Base-by-base conservation (phyloP, 2,113 vertebrate genomes). In the Rostratula benghalensis region DNA sequence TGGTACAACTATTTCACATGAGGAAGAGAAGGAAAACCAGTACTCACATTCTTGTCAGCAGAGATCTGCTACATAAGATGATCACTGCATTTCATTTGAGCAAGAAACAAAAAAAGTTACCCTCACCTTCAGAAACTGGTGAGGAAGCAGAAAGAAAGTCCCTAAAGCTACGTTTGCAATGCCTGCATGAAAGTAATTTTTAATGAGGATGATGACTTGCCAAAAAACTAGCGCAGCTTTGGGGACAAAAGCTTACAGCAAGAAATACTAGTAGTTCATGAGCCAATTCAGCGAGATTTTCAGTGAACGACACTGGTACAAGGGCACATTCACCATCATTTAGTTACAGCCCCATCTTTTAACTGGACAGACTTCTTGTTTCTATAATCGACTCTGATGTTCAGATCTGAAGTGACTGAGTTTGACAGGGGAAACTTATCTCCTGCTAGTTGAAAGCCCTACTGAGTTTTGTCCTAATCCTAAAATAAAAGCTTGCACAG, bases 91-190 rank as follows among this genome's bases (percentile, higher is more conserved):
- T 91, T 89, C 71, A 61, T 67, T 68, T 89, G 61, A 92, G 57
- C 53, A 68, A 84, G 60, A 90, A 15, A 86, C 76, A 5, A 13
- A 84, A 93, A 80, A 91, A 82, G 39, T 84, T 89, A 71, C 21
- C 51, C 41, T 92, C 76, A 46, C 69, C 53, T 92, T 93, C 83
- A 90, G 82, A 92, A 96, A 84, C 48, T 84, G 69, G 92, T 84
- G 86, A 96, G 77, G 61, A 93, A 93, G 95, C 86, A 95, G 60
- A 95, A 96, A 82, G 57, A 35, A 94, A 93, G 43, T 77, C 83
- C 94, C 96, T 94, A 57, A 77, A 91, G 90, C 93, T 83, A 88
- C 0, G 4, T 88, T 73, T 90, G 50, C 61, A 88, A 83, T 0
- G 0, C 87, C 51, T 84, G 45, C 56, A 69, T 41, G 27, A 67